A percentile compares a stretch with the other conserved stretches of the same genome.
These are phyloP conservation scores for Suricata suricatta DNA, from an alignment of 2,113 vertebrate species.

Conservation along the genomic window DNA sequence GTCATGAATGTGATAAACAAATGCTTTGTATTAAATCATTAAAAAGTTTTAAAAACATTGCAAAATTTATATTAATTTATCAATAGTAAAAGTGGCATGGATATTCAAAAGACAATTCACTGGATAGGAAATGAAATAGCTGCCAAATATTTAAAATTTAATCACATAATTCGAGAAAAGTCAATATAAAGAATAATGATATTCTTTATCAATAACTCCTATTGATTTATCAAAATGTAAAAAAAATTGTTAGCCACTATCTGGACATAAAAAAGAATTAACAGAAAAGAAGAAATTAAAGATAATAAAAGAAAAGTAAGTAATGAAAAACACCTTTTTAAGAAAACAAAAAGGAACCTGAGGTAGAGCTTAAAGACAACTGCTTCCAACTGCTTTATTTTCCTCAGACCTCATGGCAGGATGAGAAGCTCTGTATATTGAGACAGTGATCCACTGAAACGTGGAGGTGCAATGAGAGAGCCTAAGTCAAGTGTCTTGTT, in stretches of 20 bases:
- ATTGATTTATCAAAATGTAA: not conserved
- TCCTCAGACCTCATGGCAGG: not conserved
- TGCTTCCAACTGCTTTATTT: not conserved
- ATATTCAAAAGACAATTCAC: not conserved
- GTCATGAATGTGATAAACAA: not conserved
- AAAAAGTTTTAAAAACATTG: not conserved
- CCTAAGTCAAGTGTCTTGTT: not conserved
- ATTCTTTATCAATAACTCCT: not conserved
- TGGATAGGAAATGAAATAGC: not conserved
- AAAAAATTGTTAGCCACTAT: not conserved
- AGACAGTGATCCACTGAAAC: not conserved
- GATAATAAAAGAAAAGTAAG: not conserved
- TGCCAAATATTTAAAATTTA: not conserved
- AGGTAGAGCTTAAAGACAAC: not conserved
- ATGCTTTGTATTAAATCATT: not conserved
- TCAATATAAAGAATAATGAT: not conserved
- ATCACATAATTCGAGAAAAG: not conserved
- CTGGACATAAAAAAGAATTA: not conserved
- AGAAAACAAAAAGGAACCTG: not conserved
- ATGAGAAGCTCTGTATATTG: not conserved
- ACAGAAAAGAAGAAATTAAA: slow-evolving; percentile 5
- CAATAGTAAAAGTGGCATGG: not conserved
- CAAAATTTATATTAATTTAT: not conserved
- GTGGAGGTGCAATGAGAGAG: not conserved
- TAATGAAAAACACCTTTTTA: not conserved